A percentile compares a stretch with the other conserved stretches of the same genome.
Conservation (phyloP, 2,113 vertebrate genomes). For the Onychorhynchus coronatus region DNA sequence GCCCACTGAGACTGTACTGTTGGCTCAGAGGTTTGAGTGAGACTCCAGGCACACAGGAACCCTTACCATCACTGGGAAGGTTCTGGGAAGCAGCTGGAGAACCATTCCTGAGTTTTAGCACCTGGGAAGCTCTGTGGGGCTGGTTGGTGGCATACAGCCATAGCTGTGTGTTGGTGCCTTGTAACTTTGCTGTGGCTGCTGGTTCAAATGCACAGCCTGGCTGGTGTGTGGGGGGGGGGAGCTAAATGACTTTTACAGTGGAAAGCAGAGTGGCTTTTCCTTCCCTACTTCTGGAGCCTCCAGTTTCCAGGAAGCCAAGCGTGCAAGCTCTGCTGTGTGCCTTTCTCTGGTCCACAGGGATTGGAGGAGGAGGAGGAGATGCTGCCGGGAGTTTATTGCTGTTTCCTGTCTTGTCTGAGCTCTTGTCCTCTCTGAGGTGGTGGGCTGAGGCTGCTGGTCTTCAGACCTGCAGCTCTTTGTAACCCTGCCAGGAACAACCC, state of each 20-base stretch:
- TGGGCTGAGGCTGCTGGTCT: background rate
- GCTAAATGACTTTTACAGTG: background rate
- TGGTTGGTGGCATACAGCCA: background rate
- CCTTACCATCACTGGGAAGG: background rate
- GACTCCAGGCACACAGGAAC: background rate
- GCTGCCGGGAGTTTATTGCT: background rate
- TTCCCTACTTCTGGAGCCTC: background rate
- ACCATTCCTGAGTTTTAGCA: background rate
- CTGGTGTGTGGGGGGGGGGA: background rate
- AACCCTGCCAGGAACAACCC: conserved; percentile 12
- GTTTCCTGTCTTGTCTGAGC: conserved; percentile 61
- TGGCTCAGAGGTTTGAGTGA: background rate
- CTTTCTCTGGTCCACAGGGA: background rate
- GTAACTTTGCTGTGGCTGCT: background rate
- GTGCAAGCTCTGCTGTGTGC: background rate
- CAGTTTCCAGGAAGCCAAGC: background rate
- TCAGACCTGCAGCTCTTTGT: conserved; percentile 11
- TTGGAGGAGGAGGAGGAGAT: background rate
- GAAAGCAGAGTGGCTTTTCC: background rate
- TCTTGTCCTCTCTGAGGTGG: conserved; percentile 2
- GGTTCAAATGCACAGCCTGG: background rate
- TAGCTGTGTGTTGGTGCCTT: background rate
- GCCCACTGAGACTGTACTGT: background rate
- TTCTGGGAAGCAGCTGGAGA: background rate
- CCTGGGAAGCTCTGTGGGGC: background rate